These are phyloP conservation scores for Litocranius walleri DNA, from an alignment of 2,113 vertebrate genomes.

Conservation along the genomic window DNA sequence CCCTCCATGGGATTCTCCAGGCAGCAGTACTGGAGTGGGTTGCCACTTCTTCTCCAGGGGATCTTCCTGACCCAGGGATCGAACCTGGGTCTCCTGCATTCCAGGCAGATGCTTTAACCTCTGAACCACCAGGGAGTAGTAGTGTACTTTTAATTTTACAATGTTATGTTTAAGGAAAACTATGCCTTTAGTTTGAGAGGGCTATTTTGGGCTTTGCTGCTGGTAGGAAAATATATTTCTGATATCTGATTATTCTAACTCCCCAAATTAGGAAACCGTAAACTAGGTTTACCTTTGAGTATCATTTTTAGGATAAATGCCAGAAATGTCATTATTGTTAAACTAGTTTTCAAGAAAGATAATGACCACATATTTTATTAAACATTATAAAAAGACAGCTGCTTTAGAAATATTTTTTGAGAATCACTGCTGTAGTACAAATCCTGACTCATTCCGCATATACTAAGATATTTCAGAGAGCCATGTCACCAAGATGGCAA, in stretches of 20 bases:
- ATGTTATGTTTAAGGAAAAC: background rate
- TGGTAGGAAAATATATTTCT: background rate
- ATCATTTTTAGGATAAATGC: constrained; percentile 2
- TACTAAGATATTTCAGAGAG: background rate
- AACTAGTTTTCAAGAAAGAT: background rate
- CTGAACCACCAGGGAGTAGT: no score
- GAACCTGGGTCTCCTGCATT: no score
- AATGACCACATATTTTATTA: background rate
- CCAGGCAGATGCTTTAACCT: no score
- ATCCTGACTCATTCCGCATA: background rate
- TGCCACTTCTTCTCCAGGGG: no score
- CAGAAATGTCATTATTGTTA: background rate
- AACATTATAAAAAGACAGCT: background rate
- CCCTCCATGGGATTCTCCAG: no score
- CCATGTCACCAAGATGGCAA: background rate
- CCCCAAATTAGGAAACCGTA: no score
- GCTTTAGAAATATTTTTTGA: background rate
- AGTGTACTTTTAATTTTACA: background rate
- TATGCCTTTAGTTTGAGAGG: background rate
- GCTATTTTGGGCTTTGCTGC: background rate
- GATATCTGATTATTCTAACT: background rate
- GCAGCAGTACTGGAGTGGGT: no score
- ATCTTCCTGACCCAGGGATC: no score
- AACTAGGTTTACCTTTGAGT: background rate
- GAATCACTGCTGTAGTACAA: background rate